phyloP scores from a whole-genome alignment of 2,888 invertebrate species.

The Platycheirus albimanus region DNA sequence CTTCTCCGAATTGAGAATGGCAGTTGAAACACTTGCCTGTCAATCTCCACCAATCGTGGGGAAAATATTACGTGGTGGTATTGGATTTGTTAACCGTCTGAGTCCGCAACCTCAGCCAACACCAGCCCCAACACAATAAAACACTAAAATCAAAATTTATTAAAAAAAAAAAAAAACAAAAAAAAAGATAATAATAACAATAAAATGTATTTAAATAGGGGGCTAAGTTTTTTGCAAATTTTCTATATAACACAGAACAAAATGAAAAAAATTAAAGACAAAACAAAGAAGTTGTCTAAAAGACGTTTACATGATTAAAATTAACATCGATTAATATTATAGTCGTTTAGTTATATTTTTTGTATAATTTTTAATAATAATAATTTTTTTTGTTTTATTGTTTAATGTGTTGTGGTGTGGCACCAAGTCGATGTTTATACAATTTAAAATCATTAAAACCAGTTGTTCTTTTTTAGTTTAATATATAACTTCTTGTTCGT shows the following conservation, averaged over 20 bases:
- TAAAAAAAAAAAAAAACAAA: not conserved
- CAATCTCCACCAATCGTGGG: conserved; percentile 87
- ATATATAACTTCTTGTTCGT: too few relatives aligned
- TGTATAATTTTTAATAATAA: conserved; percentile 13
- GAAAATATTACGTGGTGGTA: conserved; percentile 85
- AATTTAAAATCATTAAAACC: not conserved
- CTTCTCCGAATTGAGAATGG: conserved; percentile 92
- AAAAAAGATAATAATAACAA: conserved; percentile 17
- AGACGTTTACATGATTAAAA: conserved; percentile 30
- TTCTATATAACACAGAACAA: conserved; percentile 55
- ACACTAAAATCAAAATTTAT: conserved; percentile 5
- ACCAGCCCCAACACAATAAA: conserved; percentile 75
- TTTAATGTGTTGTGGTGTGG: conserved; percentile 12
- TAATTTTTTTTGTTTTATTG: conserved; percentile 1
- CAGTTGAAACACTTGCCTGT: conserved; percentile 88
- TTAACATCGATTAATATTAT: conserved; percentile 26
- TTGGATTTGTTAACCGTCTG: conserved; percentile 89
- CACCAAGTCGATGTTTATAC: conserved; percentile 24
- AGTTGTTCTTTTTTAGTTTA: not conserved
- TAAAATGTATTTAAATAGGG: conserved; percentile 49
- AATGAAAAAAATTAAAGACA: conserved; percentile 25
- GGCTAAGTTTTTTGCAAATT: conserved; percentile 62
- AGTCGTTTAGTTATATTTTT: conserved; percentile 37
- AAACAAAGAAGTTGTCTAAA: conserved; percentile 22
- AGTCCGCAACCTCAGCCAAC: conserved; percentile 86